phyloP scores from a whole-genome alignment of 2,888 invertebrate genomes.

The Sympetrum striolatum region DNA sequence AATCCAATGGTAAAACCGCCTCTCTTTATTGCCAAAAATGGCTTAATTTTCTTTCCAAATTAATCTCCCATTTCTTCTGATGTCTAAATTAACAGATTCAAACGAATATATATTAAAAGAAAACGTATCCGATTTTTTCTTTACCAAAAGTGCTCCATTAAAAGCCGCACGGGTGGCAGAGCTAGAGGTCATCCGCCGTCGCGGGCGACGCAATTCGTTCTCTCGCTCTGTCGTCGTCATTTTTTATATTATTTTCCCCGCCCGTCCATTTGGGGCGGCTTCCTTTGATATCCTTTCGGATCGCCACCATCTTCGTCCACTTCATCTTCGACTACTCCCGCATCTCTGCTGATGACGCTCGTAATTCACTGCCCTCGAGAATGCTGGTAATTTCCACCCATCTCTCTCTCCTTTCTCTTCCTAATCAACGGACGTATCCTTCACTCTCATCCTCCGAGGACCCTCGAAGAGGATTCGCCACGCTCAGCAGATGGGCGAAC shows the following conservation, averaged over 20 bases:
- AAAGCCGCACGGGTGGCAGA: too few relatives aligned
- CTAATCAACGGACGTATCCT: background rate
- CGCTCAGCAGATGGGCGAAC: background rate
- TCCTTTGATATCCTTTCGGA: background rate
- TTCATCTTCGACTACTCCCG: background rate
- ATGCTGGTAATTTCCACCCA: background rate
- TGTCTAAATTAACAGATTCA: too few relatives aligned
- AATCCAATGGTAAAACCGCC: too few relatives aligned
- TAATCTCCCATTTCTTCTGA: too few relatives aligned
- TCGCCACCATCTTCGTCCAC: background rate
- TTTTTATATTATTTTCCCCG: background rate
- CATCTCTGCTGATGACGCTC: background rate
- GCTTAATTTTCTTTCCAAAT: too few relatives aligned
- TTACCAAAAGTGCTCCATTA: too few relatives aligned
- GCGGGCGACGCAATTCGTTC: background rate
- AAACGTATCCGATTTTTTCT: too few relatives aligned
- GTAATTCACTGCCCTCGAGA: background rate
- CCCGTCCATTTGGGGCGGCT: background rate
- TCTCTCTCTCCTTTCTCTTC: background rate
- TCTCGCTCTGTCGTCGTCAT: background rate
- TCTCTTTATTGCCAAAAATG: too few relatives aligned
- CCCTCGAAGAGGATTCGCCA: background rate
- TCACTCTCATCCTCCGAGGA: background rate
- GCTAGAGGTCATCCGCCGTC: background rate
- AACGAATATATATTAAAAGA: too few relatives aligned